Conservation (phyloP, 2,797 vertebrate species). For the Lindbergichthys nudifrons region DNA sequence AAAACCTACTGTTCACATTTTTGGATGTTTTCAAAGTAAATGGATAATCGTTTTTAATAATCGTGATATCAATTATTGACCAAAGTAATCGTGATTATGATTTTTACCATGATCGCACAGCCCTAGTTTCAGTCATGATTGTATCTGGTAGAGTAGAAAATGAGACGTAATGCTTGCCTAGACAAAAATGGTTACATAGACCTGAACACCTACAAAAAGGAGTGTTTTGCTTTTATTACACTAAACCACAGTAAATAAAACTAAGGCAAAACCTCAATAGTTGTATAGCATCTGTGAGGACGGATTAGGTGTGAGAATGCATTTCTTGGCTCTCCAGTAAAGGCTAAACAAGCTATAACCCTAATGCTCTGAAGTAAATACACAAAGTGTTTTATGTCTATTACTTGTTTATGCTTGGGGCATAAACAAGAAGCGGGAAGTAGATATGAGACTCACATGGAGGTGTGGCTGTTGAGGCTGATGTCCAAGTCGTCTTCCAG, state of each 20-base stretch:
- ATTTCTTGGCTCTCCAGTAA: conserved; percentile 22
- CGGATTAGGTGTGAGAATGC: not conserved
- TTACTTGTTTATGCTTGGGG: conserved; percentile 38
- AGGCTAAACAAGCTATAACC: conserved; percentile 26
- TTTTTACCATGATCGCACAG: too few species aligned
- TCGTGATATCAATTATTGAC: too few species aligned
- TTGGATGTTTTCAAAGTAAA: too few species aligned
- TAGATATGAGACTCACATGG: conserved; percentile 76
- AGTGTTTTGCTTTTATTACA: conserved; percentile 13
- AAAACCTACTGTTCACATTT: too few species aligned
- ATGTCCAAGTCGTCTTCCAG: conserved; percentile 83
- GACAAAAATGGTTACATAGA: not conserved
- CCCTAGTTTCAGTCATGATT: not conserved
- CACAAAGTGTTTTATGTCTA: conserved; percentile 27
- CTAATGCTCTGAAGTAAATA: conserved; percentile 11
- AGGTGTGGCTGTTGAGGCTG: conserved; percentile 83
- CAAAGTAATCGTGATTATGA: too few species aligned
- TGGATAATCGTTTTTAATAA: too few species aligned
- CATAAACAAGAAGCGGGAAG: conserved; percentile 28
- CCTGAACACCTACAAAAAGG: not conserved
- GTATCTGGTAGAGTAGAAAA: not conserved
- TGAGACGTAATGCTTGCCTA: not conserved
- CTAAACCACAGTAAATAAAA: conserved; percentile 18
- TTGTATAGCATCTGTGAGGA: conserved; percentile 27
- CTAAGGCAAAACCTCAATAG: conserved; percentile 6